These are phyloP conservation scores for Chrysolina americana DNA, from an alignment of 2,888 invertebrate genomes.

Conservation along the genomic window DNA sequence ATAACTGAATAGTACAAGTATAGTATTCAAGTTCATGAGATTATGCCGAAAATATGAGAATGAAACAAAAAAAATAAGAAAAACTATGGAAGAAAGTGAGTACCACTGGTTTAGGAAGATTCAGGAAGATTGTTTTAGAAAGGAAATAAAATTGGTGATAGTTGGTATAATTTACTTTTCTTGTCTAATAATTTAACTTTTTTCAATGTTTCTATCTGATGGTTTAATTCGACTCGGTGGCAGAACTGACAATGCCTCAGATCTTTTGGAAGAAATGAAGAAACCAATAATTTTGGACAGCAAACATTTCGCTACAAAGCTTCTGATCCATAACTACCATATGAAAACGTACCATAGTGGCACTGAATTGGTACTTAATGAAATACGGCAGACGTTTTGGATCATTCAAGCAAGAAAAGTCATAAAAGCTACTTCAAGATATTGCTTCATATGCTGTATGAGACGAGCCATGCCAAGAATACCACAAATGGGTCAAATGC, in stretches of 20 bases:
- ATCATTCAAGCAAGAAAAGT: slow-evolving; percentile 5
- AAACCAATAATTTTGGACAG: slow-evolving; percentile 1
- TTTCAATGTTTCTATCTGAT: no score
- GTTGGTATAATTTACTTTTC: background rate
- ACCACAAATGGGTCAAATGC: background rate
- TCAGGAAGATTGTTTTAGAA: background rate
- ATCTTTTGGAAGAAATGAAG: background rate
- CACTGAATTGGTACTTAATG: slow-evolving; percentile 1
- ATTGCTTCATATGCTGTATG: background rate
- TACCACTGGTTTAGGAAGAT: background rate
- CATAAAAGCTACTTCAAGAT: background rate
- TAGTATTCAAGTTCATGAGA: background rate
- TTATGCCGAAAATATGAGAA: background rate
- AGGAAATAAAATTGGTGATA: background rate
- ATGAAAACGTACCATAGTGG: no score
- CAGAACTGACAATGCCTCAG: background rate
- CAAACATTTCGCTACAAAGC: background rate
- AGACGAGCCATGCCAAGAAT: slow-evolving; percentile 3
- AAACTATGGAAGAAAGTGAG: background rate
- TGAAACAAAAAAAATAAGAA: background rate
- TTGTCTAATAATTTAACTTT: no score
- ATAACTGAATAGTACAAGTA: background rate
- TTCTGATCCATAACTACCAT: no score
- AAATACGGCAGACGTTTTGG: background rate
- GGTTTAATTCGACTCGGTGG: background rate